Evolutionary conservation across 2,797 vertebrate genomes (phyloP), one percentile per base, ranked within the genome.

Genomic region (Eleutherodactylus coqui): DNA sequence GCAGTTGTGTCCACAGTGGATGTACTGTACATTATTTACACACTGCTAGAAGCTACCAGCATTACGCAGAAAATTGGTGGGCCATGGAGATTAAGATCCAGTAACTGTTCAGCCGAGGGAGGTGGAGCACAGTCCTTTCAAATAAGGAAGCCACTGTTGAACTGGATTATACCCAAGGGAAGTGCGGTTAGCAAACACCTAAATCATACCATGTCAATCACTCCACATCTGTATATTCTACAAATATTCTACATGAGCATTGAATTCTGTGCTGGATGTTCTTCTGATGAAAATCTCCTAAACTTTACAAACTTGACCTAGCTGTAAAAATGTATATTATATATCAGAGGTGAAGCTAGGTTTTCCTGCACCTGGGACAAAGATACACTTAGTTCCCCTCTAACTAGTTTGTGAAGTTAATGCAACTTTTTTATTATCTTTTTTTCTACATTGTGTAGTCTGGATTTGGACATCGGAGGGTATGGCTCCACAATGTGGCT

Each of bases 91-190:
- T 70, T 70, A 53, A 70, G 24, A 49, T 67, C 47, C 64, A 72
- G 67, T 72, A 53, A 73, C 64, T 53, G 27, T 69, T 69, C 21
- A 70, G 64, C 75, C 55, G 41, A n/a, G 24, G 49, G 51, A 69
- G 43, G 76, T 58, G 75, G n/a, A 43, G 53, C 34, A 10, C 60
- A 49, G 62, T 85, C 24, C 27, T 64, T 64, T 79, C 6, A 85
- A 83, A 85, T 85, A 85, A 85, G 75, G 75, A 85, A 85, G 67
- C 78, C 84, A 86, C 41, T 86, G 84, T 86, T 86, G 53, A 62
- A 60, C 76, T 80, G 41, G 67, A 81, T 72, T 81, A 75, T 64
- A 75, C 78, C 38, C 69, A 64, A 10, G 69, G 43, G 69, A 24
- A 5, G 64, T 81, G 43, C 21, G 84, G 77, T 81, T 75, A 80